A percentile compares a stretch with the other conserved stretches of the same genome.
phyloP scores from a whole-genome alignment of 2,113 vertebrate genomes.

The Felis chaus region DNA sequence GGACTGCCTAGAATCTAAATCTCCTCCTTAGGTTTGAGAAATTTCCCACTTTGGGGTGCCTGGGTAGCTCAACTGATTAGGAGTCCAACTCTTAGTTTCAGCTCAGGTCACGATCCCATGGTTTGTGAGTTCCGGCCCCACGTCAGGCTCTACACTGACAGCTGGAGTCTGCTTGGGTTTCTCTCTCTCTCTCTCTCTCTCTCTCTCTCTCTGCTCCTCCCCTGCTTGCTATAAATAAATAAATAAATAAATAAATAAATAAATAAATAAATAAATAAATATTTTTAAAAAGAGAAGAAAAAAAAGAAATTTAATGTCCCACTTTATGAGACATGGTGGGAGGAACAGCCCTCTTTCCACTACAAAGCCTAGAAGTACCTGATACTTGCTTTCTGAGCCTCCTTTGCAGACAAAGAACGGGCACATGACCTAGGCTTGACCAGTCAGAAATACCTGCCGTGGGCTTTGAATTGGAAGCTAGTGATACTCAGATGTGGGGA shows the following conservation, averaged over 20 bases:
- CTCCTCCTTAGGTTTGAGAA: not conserved
- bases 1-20: not conserved
- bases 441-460: not conserved
- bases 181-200: too few species aligned
- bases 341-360: not conserved
- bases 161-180: too few species aligned
- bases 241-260: too few species aligned
- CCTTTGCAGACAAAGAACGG: not conserved
- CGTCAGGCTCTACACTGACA: too few species aligned
- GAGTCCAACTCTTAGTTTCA: too few species aligned
- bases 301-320: not conserved
- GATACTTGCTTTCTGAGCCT: not conserved
- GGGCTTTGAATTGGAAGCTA: not conserved
- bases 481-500: not conserved
- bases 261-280: too few species aligned
- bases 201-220: too few species aligned
- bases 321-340: not conserved
- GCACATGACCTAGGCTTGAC: not conserved
- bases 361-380: not conserved
- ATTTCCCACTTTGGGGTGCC: not conserved
- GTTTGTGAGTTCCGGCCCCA: too few species aligned
- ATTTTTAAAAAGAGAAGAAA: too few species aligned
- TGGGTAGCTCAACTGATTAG: rapidly evolving
- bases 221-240: too few species aligned
- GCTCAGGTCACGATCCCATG: too few species aligned